phyloP scores from a whole-genome alignment of 2,113 vertebrate species.

The Jaculus jaculus region DNA sequence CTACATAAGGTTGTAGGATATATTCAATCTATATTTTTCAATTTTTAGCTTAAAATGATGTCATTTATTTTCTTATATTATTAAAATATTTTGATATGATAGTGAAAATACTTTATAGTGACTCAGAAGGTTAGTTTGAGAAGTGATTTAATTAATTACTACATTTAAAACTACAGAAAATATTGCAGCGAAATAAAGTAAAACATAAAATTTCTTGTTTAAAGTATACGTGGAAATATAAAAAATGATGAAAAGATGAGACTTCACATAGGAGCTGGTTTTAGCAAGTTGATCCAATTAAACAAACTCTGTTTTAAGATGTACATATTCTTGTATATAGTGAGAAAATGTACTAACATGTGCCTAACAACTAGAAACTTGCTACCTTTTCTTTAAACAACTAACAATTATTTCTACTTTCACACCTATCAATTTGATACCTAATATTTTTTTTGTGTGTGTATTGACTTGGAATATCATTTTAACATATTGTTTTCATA shows the following conservation, averaged over 20 bases:
- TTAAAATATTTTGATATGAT: not conserved
- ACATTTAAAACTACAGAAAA: not conserved
- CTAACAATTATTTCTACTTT: not conserved
- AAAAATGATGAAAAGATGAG: not conserved
- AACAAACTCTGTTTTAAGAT: not conserved
- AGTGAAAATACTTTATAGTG: not conserved
- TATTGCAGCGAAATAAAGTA: not conserved
- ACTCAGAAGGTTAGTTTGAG: not conserved
- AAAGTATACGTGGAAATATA: not conserved
- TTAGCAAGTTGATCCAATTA: not conserved
- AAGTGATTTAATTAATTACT: not conserved
- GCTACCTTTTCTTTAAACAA: not conserved
- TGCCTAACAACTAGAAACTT: not conserved
- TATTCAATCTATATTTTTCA: not conserved
- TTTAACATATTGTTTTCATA: no score
- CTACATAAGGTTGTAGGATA: not conserved
- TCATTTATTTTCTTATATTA: not conserved
- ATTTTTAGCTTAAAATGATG: not conserved
- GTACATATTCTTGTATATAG: not conserved
- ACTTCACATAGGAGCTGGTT: no score
- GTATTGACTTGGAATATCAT: no score
- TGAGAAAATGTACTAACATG: not conserved
- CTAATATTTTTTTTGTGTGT: not conserved
- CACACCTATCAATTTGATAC: not conserved
- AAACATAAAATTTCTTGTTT: not conserved